phyloP scores from a whole-genome alignment of 2,797 vertebrate species.

The Picus viridis region DNA sequence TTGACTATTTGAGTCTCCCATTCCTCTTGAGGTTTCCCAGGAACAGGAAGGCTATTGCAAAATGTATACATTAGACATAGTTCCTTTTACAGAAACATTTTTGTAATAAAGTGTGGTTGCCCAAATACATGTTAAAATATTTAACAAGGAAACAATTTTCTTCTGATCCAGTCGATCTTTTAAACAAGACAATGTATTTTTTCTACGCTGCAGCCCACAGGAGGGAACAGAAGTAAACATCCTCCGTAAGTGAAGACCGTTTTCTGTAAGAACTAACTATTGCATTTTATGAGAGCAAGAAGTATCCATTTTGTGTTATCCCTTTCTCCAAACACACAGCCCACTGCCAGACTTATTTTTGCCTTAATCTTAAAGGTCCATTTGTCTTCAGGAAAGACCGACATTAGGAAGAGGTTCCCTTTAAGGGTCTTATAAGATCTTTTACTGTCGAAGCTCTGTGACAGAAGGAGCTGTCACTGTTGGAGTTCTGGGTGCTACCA shows the following conservation, averaged over 20 bases:
- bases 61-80: slow-evolving; percentile 53
- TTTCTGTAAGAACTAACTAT: slow-evolving; percentile 59
- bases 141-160: slow-evolving; percentile 72
- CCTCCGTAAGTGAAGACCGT: slow-evolving; percentile 28
- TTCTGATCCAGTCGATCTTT: slow-evolving; percentile 73
- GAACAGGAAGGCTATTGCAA: slow-evolving; percentile 68
- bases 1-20: slow-evolving; percentile 37
- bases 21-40: slow-evolving; percentile 50
- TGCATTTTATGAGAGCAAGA: slow-evolving; percentile 58
- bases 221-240: slow-evolving; percentile 61
- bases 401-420: neutral
- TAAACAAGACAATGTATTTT: slow-evolving; percentile 70
- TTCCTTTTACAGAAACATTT: slow-evolving; percentile 76
- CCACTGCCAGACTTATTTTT: neutral
- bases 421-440: slow-evolving; percentile 15
- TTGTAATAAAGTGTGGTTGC: slow-evolving; percentile 66
- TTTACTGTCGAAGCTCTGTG: slow-evolving; percentile 13
- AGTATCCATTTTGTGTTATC: slow-evolving; percentile 6
- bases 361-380: slow-evolving; percentile 21
- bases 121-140: slow-evolving; percentile 76
- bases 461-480: slow-evolving; percentile 18
- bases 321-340: slow-evolving; percentile 39
- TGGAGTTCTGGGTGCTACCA: slow-evolving; percentile 60
- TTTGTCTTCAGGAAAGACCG: slow-evolving; percentile 27
- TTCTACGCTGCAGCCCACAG: slow-evolving; percentile 54